Evolutionary conservation across 2,113 vertebrate species (phyloP), one percentile per base, ranked within the genome.

Genomic region (Isurus oxyrinchus): DNA sequence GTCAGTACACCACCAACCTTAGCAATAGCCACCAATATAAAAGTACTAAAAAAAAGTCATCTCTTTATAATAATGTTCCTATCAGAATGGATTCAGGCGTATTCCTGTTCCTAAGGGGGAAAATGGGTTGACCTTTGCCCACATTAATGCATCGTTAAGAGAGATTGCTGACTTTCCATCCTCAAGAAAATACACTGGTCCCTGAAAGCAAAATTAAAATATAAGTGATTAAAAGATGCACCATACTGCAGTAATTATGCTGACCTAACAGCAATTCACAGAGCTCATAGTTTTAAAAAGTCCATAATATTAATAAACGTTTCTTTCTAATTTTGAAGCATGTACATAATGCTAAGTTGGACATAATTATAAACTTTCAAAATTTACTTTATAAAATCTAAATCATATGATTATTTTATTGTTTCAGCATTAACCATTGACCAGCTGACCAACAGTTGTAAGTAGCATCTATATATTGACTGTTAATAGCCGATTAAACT

Each of bases 51-150:
- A 84, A 69, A 35, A 67, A 7, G 67, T 72, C 3, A 95, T 72
- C 25, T 95, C 49, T 95, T 67, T 27, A 35, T 10, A 72, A 6
- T 27, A 25, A 49, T 14, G n/a, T 61, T 96, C 97, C 96, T 23
- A 95, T 98, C 97, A 99, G 97, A 99, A 99, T n/a, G 99, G 99
- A 97, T 99, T 99, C 96, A 99, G 98, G 94, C 99, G 98, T 96
- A 99, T 97, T 96, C 99, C 99, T 31, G 99, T 99, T 96, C 99
- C 99, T 96, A 99, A 97, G 0, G 99, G 99, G 95, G 99, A 99
- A 97, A 99, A 99, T 5, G 99, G 99, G 97, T 99, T 99, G 96
- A 99, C 99, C 97, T 99, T 99, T 57, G 99, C 99, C 99, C 99
- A 99, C 99, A 99, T 99, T 96, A 99, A 97, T 86, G 99, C 99